A percentile compares a stretch with the other conserved stretches of the same genome.
phyloP scores from a whole-genome alignment of 2,888 invertebrate genomes.

The Nymphalis urticae region DNA sequence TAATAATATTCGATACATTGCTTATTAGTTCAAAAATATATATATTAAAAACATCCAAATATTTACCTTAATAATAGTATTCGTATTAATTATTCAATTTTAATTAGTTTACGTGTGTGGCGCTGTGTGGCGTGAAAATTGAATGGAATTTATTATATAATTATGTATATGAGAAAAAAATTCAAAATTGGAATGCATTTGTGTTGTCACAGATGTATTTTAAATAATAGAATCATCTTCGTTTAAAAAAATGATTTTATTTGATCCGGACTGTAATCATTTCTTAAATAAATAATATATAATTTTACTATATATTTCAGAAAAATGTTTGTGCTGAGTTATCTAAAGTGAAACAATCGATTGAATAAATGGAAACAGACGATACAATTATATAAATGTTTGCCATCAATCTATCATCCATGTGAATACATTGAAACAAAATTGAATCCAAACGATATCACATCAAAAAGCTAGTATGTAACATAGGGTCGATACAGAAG shows the following conservation, averaged over 20 bases:
- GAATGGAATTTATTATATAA: constrained; percentile 24
- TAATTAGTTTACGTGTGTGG: constrained; percentile 30
- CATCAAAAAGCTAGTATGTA: not conserved
- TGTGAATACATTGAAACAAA: not conserved
- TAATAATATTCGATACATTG: not conserved
- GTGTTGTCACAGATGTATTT: not conserved
- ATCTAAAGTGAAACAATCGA: too few relatives aligned
- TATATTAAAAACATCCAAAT: not conserved
- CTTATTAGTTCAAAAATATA: not conserved
- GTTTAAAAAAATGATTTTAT: not conserved
- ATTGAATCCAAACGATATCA: not conserved
- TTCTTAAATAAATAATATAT: too few relatives aligned
- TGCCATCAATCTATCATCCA: not conserved
- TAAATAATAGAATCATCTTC: constrained; percentile 1
- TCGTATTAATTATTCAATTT: constrained; percentile 27
- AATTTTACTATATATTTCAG: too few relatives aligned
- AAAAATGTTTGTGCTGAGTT: too few relatives aligned
- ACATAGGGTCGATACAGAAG: constrained; percentile 41
- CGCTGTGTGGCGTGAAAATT: constrained; percentile 27
- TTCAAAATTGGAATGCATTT: constrained; percentile 5
- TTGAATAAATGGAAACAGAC: too few relatives aligned
- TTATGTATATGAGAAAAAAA: constrained; percentile 18
- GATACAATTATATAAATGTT: too few relatives aligned
- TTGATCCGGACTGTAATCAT: not conserved
- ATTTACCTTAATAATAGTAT: constrained; percentile 29